Base-by-base conservation (phyloP, 2,888 invertebrate genomes). In the Polylopha cassiicola region DNA sequence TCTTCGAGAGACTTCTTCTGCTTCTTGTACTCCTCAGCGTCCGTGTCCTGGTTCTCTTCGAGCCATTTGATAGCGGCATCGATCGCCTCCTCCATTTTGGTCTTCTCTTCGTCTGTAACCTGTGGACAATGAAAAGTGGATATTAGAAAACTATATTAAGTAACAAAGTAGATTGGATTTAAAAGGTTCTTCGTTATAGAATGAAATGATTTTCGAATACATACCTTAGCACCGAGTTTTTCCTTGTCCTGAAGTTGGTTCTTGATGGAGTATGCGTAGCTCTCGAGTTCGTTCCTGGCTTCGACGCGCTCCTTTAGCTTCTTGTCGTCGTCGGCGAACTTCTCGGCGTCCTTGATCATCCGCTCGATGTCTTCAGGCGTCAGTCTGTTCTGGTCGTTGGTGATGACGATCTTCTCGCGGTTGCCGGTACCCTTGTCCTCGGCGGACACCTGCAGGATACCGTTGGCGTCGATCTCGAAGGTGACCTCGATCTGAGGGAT, bases 391-490 rank as follows among this genome's bases (percentile, higher is more conserved):
- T 98, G 97, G 67, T 99, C 99, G 68, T 99, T 99, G 55, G 98
- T 98, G 73, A 99, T 99, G 45, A 97, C 97, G 66, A 99, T 99
- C 87, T 99, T 97, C 72, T 99, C 98, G 64, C 97, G 92, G 87
- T 98, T 98, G 42, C 99, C 99, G 26, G 99, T 99, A 45, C 99
- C 99, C 85, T 99, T 99, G 77, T 99, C 99, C 76, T 99, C 99
- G 10, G 99, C 99, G 15, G 97, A 95, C 42, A 99, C 97, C 89
- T 95, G 95, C 41, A 96, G 86, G 65, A 97, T 97, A 80, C 96
- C 96, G 76, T 97, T 97, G 46, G 95, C 96, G 66, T 97, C 96
- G 58, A 97, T 96, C 79, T 97, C 96, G 63, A 97, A 97, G 0
- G 95, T 95, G 4, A 97, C 97, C 75, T 97, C 97, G 63, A 97